Percentiles rank a stretch among this genome's conserved stretches.
phyloP scores from a whole-genome alignment of 37 sponge, comb jelly and placozoan genomes.

The Agelas oroides region DNA sequence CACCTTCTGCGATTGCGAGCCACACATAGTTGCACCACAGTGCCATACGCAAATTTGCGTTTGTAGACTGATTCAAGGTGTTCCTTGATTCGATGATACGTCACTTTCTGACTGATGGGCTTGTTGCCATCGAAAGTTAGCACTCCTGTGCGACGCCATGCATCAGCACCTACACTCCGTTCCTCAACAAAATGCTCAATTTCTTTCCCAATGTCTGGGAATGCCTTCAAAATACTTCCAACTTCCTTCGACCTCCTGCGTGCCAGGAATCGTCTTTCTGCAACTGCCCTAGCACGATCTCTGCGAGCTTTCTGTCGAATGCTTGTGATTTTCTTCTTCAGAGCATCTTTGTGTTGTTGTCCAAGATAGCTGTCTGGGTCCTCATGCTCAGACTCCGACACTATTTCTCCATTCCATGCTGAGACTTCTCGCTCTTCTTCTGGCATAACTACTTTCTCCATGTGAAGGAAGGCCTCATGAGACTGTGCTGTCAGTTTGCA shows the following conservation, averaged over 20 bases:
- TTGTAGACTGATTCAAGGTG: slow-evolving; percentile 25
- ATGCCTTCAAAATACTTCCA: slow-evolving; percentile 14
- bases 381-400: not conserved
- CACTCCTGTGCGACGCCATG: slow-evolving; percentile 49
- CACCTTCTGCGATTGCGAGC: slow-evolving; percentile 24
- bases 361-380: not conserved
- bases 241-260: slow-evolving; percentile 8
- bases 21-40: slow-evolving; percentile 49
- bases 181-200: slow-evolving; percentile 44
- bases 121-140: slow-evolving; percentile 51
- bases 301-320: too few species aligned
- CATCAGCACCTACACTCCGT: slow-evolving; percentile 41
- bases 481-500: too few species aligned
- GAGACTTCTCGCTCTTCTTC: not conserved
- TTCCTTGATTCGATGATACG: slow-evolving; percentile 16
- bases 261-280: not conserved
- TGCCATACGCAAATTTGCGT: slow-evolving; percentile 30
- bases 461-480: too few species aligned
- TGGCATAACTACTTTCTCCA: too few species aligned
- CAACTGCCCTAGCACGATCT: too few species aligned
- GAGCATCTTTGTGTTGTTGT: too few species aligned
- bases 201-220: slow-evolving; percentile 18
- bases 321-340: too few species aligned
- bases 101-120: slow-evolving; percentile 17
- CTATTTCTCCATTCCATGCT: not conserved